Conservation (phyloP, 2,113 vertebrate species). For the Aphyosemion australe region DNA sequence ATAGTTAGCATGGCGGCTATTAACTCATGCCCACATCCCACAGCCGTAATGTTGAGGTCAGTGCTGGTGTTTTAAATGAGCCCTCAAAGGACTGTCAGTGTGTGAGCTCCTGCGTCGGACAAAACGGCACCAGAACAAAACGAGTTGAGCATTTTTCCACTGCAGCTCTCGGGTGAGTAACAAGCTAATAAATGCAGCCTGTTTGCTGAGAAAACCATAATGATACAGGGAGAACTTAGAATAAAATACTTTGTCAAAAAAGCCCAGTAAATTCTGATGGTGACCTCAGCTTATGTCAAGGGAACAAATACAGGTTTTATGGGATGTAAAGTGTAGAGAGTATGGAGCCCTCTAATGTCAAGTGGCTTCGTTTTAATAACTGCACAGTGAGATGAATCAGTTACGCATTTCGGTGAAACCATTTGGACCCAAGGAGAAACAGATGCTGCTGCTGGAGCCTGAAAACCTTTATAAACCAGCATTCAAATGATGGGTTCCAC, state of each 20-base stretch:
- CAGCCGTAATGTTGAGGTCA: slow-evolving; percentile 67
- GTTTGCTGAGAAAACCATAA: slow-evolving; percentile 45
- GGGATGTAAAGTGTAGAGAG: slow-evolving; percentile 12
- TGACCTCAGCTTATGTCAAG: slow-evolving; percentile 22
- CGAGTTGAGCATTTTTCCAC: slow-evolving; percentile 58
- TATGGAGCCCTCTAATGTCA: slow-evolving; percentile 8
- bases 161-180: slow-evolving; percentile 35
- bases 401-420: not conserved
- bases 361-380: slow-evolving; percentile 5
- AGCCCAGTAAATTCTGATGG: slow-evolving; percentile 9
- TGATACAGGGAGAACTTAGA: slow-evolving; percentile 22
- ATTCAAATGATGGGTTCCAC: too few species aligned
- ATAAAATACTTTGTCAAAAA: slow-evolving; percentile 12
- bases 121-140: slow-evolving; percentile 63
- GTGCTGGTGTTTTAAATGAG: slow-evolving; percentile 49
- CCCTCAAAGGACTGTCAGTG: slow-evolving; percentile 32
- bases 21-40: slow-evolving; percentile 51
- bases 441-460: not conserved
- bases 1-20: slow-evolving; percentile 49
- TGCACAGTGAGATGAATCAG: slow-evolving; percentile 14
- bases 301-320: slow-evolving; percentile 7
- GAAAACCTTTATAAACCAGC: not conserved
- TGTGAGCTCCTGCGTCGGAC: slow-evolving; percentile 46
- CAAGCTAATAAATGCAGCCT: slow-evolving; percentile 36
- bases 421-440: not conserved